Evolutionary conservation across 2,888 invertebrate genomes (phyloP).

Genomic region (Acanthosepion lycidas): DNA sequence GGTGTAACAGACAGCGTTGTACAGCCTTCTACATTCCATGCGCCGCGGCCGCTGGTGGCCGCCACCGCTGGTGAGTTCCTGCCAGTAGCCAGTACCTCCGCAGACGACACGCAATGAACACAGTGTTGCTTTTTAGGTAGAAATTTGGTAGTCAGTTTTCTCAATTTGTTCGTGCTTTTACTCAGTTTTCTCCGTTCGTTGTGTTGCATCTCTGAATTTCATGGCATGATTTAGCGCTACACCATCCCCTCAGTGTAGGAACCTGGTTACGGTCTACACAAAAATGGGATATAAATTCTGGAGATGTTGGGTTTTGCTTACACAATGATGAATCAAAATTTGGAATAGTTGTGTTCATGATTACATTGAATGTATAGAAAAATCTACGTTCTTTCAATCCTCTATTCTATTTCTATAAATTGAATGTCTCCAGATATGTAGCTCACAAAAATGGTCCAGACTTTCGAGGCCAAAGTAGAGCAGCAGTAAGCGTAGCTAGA

Average conservation of each 20-base stretch:
- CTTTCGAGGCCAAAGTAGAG: background rate
- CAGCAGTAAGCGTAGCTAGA: background rate
- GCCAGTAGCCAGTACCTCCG: conserved; percentile 14
- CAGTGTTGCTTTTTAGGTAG: conserved; percentile 45
- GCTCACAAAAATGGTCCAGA: background rate
- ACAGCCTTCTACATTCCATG: conserved; percentile 36
- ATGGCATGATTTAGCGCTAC: background rate
- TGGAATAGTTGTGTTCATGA: background rate
- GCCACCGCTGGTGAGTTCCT: conserved; percentile 34
- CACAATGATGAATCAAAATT: background rate
- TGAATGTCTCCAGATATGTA: background rate
- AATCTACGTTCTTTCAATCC: background rate
- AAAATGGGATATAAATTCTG: background rate
- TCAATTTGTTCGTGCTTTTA: conserved; percentile 8
- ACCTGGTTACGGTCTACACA: background rate
- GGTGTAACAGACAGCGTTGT: conserved; percentile 23
- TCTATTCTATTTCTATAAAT: background rate
- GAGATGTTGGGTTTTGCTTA: background rate
- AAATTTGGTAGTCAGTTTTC: conserved; percentile 40
- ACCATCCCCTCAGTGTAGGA: background rate
- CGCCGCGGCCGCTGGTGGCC: background rate
- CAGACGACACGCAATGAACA: conserved; percentile 40
- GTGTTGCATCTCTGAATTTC: conserved; percentile 11
- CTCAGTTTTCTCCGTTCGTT: background rate
- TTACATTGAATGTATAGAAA: background rate